These are phyloP conservation scores for Nannospalax galili DNA, from an alignment of 2,113 vertebrate species.

Conservation along the genomic window DNA sequence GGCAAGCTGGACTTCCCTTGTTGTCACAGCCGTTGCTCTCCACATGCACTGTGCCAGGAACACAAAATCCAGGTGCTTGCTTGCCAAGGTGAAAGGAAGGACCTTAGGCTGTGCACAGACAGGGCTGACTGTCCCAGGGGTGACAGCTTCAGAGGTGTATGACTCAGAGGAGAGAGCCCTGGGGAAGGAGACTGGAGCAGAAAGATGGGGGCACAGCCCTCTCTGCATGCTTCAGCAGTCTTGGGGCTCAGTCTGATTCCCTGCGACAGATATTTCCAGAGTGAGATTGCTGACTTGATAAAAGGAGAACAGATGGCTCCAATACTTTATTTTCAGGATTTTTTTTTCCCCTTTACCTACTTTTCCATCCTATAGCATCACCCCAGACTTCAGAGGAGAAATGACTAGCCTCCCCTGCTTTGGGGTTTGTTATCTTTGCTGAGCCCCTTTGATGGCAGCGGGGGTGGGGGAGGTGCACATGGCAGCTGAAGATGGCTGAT, in stretches of 20 bases:
- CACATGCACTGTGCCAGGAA: neutral
- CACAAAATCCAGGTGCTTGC: slow-evolving; percentile 61
- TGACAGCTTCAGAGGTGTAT: neutral
- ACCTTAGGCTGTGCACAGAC: slow-evolving; percentile 7
- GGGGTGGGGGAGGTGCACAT: neutral
- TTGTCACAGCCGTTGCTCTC: slow-evolving; percentile 57
- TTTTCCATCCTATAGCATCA: slow-evolving; percentile 8
- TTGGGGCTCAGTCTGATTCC: slow-evolving; percentile 64
- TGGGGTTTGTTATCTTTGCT: slow-evolving; percentile 25
- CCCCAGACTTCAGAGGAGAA: slow-evolving; percentile 50
- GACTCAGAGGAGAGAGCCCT: neutral
- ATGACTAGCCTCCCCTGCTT: neutral
- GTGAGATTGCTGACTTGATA: slow-evolving; percentile 66
- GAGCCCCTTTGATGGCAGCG: neutral
- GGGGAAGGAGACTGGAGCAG: slow-evolving; percentile 23
- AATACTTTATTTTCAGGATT: slow-evolving; percentile 68
- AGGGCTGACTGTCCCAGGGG: slow-evolving; percentile 39
- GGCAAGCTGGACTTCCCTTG: slow-evolving; percentile 64
- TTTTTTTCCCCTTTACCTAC: neutral
- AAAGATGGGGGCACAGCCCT: neutral
- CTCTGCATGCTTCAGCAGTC: slow-evolving; percentile 63
- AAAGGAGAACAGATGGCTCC: slow-evolving; percentile 73
- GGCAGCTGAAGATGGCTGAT: neutral
- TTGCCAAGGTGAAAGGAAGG: slow-evolving; percentile 74
- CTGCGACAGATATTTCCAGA: slow-evolving; percentile 64